phyloP scores from a whole-genome alignment of 2,888 invertebrate genomes.

The Scaptomyza cyrtandrae region DNA sequence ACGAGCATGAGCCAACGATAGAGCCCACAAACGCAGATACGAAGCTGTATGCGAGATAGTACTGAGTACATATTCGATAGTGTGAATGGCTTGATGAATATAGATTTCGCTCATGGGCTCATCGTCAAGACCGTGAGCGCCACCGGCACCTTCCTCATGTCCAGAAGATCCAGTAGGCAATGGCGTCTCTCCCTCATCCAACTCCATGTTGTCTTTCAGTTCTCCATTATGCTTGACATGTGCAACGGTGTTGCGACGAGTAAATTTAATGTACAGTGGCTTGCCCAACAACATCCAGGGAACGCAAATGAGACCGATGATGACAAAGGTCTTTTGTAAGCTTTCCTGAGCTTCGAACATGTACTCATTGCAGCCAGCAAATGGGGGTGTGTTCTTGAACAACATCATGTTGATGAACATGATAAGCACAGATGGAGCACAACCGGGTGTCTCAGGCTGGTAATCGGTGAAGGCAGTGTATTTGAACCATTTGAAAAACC shows the following conservation, averaged over 20 bases:
- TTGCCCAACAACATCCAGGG: constrained; percentile 98
- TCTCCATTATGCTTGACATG: constrained; percentile 86
- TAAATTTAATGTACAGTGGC: constrained; percentile 89
- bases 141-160: constrained; percentile 60
- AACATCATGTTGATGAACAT: constrained; percentile 93
- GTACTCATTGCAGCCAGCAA: constrained; percentile 86
- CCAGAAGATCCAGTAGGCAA: constrained; percentile 60
- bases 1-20: constrained; percentile 97
- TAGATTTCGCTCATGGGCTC: constrained; percentile 93
- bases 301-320: constrained; percentile 92
- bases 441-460: constrained; percentile 84
- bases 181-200: constrained; percentile 85
- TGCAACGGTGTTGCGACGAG: constrained; percentile 66
- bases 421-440: constrained; percentile 91
- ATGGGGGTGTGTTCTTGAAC: constrained; percentile 86
- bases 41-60: constrained; percentile 98
- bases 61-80: constrained; percentile 97
- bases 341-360: constrained; percentile 90
- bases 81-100: constrained; percentile 97
- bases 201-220: constrained; percentile 88
- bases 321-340: constrained; percentile 92
- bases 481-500: constrained; percentile 94
- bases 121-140: constrained; percentile 84
- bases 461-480: constrained; percentile 86
- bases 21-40: constrained; percentile 97